A percentile compares a stretch with the other conserved stretches of the same genome.
These are phyloP conservation scores for Melopsittacus undulatus DNA, from an alignment of 2,797 vertebrate genomes.

Conservation along the genomic window DNA sequence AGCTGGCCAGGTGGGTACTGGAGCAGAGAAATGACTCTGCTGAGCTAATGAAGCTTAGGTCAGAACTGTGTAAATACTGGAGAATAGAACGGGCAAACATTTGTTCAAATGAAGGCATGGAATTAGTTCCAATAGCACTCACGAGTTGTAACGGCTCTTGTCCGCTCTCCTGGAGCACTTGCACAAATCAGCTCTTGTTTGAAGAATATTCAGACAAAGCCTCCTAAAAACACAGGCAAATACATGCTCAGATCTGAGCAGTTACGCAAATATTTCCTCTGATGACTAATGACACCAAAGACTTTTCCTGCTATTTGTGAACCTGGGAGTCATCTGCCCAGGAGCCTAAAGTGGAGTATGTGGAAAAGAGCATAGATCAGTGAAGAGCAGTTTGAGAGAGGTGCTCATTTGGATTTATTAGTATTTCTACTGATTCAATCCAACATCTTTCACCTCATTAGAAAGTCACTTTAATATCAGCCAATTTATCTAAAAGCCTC, in stretches of 20 bases:
- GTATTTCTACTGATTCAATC: neutral
- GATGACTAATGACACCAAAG: slow-evolving; percentile 15
- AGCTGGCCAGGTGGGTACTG: neutral
- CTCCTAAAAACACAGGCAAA: slow-evolving; percentile 6
- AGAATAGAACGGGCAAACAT: slow-evolving; percentile 47
- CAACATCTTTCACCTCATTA: neutral
- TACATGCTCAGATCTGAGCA: slow-evolving; percentile 5
- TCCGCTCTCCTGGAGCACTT: neutral
- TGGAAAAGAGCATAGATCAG: neutral
- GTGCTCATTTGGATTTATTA: neutral
- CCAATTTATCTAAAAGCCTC: neutral
- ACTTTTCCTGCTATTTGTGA: neutral
- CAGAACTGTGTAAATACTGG: neutral
- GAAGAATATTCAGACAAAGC: slow-evolving; percentile 9
- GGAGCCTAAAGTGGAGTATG: neutral
- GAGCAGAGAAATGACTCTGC: slow-evolving; percentile 34
- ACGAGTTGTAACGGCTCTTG: neutral
- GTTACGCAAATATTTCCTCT: slow-evolving; percentile 27
- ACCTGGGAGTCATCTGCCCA: neutral
- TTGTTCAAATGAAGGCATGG: slow-evolving; percentile 18
- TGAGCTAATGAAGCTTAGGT: slow-evolving; percentile 41
- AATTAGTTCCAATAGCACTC: slow-evolving; percentile 7
- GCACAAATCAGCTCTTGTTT: neutral
- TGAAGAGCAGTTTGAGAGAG: neutral
- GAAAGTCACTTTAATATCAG: neutral